Evolutionary conservation across 2,888 invertebrate genomes (phyloP).

Genomic region (Diaperis boleti): DNA sequence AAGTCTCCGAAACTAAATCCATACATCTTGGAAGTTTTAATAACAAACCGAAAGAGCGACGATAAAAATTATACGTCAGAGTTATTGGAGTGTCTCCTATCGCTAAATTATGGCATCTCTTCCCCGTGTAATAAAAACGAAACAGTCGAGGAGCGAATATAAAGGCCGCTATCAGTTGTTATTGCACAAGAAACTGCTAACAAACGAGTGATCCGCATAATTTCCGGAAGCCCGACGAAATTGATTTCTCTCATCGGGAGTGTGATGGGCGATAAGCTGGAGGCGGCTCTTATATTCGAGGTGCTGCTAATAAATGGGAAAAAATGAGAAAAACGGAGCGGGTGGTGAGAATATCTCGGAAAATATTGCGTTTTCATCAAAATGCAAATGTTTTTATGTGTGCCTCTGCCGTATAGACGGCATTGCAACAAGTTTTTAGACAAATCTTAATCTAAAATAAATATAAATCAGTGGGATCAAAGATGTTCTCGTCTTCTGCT

Average conservation of each 20-base stretch:
- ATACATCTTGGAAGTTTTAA: constrained; percentile 55
- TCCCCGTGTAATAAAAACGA: constrained; percentile 52
- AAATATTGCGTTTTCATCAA: not conserved
- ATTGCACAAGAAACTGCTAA: constrained; percentile 49
- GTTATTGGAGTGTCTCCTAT: constrained; percentile 54
- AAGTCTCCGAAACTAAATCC: constrained; percentile 51
- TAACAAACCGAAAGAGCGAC: constrained; percentile 51
- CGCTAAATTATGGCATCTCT: constrained; percentile 55
- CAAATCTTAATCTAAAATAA: no score
- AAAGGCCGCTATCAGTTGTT: constrained; percentile 50
- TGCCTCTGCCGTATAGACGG: no score
- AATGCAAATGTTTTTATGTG: not conserved
- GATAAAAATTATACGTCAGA: constrained; percentile 56
- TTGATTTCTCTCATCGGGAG: constrained; percentile 39
- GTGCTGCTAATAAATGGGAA: constrained; percentile 33
- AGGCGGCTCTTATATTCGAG: constrained; percentile 27
- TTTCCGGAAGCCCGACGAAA: constrained; percentile 33
- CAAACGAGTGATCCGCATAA: constrained; percentile 46
- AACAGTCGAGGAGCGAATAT: constrained; percentile 47
- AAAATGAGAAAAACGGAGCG: not conserved
- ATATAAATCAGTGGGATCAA: no score
- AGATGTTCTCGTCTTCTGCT: no score
- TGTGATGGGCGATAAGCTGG: constrained; percentile 40
- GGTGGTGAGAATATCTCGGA: not conserved
- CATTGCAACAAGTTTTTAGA: no score